Conservation (phyloP, 2,113 vertebrate genomes). For the Periophthalmodon schlosseri region DNA sequence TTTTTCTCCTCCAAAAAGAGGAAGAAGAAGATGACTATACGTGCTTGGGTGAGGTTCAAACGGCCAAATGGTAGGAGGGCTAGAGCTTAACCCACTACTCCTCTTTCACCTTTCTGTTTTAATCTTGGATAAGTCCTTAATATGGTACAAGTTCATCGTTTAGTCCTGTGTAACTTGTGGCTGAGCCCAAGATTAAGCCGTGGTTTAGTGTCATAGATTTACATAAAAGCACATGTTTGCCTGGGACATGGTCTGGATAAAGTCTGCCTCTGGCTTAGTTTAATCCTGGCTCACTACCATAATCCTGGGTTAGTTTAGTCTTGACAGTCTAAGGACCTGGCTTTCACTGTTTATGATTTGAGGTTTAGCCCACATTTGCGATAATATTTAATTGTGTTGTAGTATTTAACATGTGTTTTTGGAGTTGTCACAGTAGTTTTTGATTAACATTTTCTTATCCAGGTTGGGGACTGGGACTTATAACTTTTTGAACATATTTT, state of each 20-base stretch:
- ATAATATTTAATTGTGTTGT: neutral
- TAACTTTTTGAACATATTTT: too few relatives aligned
- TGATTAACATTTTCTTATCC: too few relatives aligned
- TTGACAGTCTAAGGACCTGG: neutral
- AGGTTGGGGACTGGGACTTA: too few relatives aligned
- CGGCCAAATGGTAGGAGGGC: neutral
- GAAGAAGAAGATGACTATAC: too few relatives aligned
- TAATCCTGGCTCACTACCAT: neutral
- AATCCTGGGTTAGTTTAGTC: neutral
- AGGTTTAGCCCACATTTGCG: neutral
- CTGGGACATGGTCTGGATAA: neutral
- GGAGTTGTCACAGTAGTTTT: too few relatives aligned
- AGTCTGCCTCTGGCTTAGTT: neutral
- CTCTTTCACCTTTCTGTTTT: neutral
- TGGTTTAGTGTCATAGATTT: neutral
- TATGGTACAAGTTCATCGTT: neutral
- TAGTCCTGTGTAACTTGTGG: neutral
- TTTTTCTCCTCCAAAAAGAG: too few relatives aligned
- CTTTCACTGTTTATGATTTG: neutral
- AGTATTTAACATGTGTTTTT: too few relatives aligned
- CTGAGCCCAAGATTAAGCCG: neutral
- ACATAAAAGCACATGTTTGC: neutral
- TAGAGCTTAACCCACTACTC: neutral
- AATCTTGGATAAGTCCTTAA: neutral
- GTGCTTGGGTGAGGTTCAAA: neutral